phyloP scores from a whole-genome alignment of 2,113 vertebrate species.

The Aepyceros melampus region DNA sequence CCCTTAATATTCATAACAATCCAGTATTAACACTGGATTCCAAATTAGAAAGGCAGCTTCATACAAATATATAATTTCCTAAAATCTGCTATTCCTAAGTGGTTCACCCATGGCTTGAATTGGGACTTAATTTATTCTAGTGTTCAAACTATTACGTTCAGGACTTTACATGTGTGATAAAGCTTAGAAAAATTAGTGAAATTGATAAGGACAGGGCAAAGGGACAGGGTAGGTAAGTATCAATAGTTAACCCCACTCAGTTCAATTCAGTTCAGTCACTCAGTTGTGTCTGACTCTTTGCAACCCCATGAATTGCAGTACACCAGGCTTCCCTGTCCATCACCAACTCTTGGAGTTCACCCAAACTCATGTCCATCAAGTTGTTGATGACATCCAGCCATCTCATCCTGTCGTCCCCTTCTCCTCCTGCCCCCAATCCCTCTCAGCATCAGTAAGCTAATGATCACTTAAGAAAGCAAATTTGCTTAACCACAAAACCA shows the following conservation, averaged over 20 bases:
- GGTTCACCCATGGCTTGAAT: not conserved
- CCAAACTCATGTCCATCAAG: too few species aligned
- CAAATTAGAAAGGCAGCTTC: not conserved
- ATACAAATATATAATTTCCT: not conserved
- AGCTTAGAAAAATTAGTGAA: not conserved
- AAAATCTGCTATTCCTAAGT: not conserved
- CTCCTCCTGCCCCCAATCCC: too few species aligned
- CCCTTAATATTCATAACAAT: not conserved
- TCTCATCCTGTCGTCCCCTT: too few species aligned
- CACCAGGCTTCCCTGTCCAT: too few species aligned
- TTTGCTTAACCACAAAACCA: not conserved
- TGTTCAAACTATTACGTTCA: not conserved
- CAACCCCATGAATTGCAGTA: rapidly evolving
- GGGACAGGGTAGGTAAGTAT: not conserved
- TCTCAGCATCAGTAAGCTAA: not conserved
- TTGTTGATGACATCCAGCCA: too few species aligned
- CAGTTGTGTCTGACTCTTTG: too few species aligned
- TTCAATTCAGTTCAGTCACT: too few species aligned
- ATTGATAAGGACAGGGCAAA: not conserved
- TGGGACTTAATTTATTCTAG: not conserved
- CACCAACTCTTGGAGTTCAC: too few species aligned
- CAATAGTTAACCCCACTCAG: not conserved
- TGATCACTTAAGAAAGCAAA: not conserved
- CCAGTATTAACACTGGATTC: not conserved
- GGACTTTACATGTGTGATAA: not conserved